Evolutionary conservation across 2,888 invertebrate genomes (phyloP), one percentile per base, ranked within the genome.

Genomic region (Nemapogon koenigi): DNA sequence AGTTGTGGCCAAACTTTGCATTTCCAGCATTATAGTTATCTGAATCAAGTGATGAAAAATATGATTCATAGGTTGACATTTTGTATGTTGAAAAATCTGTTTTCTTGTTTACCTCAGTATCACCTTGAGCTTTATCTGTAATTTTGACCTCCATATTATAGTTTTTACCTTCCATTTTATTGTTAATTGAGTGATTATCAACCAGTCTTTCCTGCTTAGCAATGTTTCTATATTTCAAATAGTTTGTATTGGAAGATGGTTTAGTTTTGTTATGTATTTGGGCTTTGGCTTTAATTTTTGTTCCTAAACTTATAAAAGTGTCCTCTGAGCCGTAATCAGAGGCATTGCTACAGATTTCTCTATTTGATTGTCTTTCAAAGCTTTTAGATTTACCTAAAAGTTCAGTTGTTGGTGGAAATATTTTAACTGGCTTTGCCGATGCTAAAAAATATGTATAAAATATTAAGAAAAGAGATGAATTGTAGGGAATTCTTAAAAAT

Each of bases 281-380:
- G 2, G 80, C 80, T 55, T 65, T 76, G n/a, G 70, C 71, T 52
- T 80, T 80, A 30, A 80, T 80, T 55, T 79, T 80, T 25, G 73
- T 70, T 26, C 80, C 80, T 53, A 80, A 52, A 48, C 80, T 81
- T 38, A 75, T 68, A 44, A 59, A 78, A 2, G 80, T 81, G 38
- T 80, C 80, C 53, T 76, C 79, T 6, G 80, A 81, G 11, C 80
- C 76, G 46, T 71, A 68, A 43, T 78, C 78, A 2, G 78, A 78
- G 19, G 65, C 68, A 45, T 78, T 78, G 45, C 76, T 72, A 48
- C 70, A 69, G 38, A 67, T 46, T 11, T 68, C 70, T 49, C 53
- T 65, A 28, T 65, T 57, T 33, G 42, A 57, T 17, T 46, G 57
- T 19, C 49, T 41, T 17, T 54, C 49, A 38, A 46, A 43, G 7